Base-by-base conservation (phyloP, 1,140 invertebrate species). In the Drosophila mayri region DNA sequence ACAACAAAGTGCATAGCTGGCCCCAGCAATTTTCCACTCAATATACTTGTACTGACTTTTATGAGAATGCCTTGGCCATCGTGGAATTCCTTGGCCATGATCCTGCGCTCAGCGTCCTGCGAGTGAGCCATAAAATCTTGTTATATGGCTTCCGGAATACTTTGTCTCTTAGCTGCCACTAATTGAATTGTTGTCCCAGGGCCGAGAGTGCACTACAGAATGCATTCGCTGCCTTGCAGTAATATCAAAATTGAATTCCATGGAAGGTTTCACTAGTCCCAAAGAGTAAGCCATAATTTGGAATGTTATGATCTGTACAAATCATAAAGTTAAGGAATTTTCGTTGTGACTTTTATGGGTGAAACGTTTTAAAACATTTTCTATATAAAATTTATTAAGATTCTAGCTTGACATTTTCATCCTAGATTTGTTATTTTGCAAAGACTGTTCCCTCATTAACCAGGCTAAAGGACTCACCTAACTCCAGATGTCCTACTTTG, bases 11-110 rank as follows among this genome's bases (percentile, higher is more conserved):
- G 63, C 76, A 80, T 66, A 64, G 62, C 67, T 77, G 73, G 54
- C 49, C 64, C 37, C 30, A 68, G 43, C 66, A 79, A 88, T 79
- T 88, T 88, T 76, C 70, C 79, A 79, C 71, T 79, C 72, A 88
- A 88, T 79, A 72, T 76, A 73, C 65, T 73, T 49, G 40, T 55
- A 50, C 47, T 52, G 68, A 57, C 80, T 87, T 87, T 87, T 80
- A 85, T 73, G 54, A 40, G 66, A 54, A 44, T 49, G 43, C 50
- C 55, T 54, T 37, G 59, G 38, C 58, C 8, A 18, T 25, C 81
- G 43, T 60, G 43, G 58, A 60, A 63, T 60, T 46, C 55, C 41
- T 63, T 46, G 30, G 30, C 30, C 71, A 46, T 65, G 43, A 65
- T 64, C 47, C 47, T 37, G 60, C 7, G 20, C 37, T 32, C 54